Conservation (phyloP, 2,888 invertebrate species). For the Acrobasis consociella region DNA sequence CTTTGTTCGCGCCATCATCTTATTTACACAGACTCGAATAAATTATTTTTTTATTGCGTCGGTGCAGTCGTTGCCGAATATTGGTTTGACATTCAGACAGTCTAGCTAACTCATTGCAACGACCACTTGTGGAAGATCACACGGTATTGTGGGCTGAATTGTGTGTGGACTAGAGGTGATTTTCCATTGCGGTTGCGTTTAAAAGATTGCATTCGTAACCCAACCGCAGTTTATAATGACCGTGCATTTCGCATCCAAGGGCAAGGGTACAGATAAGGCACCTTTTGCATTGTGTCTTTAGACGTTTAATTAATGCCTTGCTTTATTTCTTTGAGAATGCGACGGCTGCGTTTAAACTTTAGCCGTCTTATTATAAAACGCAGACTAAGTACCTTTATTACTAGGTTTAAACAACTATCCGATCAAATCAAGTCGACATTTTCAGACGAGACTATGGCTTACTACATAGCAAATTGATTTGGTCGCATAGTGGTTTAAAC, state of each 20-base stretch:
- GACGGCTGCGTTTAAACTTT: no score
- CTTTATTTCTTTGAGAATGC: neutral
- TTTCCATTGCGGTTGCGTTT: constrained; percentile 34
- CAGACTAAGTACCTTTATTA: no score
- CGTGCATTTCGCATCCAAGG: constrained; percentile 75
- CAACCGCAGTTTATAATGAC: constrained; percentile 61
- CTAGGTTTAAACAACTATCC: no score
- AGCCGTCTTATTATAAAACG: no score
- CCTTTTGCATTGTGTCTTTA: constrained; percentile 23
- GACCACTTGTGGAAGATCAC: constrained; percentile 45
- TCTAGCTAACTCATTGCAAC: constrained; percentile 78
- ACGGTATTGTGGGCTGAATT: constrained; percentile 44
- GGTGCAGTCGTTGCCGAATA: constrained; percentile 72
- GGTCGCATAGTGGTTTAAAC: no score
- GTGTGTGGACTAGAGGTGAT: constrained; percentile 32
- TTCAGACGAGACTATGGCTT: no score
- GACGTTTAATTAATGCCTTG: neutral
- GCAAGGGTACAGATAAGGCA: constrained; percentile 66
- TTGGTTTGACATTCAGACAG: constrained; percentile 82
- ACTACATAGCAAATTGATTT: no score
- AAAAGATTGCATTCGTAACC: constrained; percentile 60
- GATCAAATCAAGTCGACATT: no score
- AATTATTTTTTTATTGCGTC: constrained; percentile 79
- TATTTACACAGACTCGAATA: constrained; percentile 77
- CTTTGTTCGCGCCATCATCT: constrained; percentile 57